phyloP scores from a whole-genome alignment of 2,113 vertebrate genomes.

The Anhinga rufa region DNA sequence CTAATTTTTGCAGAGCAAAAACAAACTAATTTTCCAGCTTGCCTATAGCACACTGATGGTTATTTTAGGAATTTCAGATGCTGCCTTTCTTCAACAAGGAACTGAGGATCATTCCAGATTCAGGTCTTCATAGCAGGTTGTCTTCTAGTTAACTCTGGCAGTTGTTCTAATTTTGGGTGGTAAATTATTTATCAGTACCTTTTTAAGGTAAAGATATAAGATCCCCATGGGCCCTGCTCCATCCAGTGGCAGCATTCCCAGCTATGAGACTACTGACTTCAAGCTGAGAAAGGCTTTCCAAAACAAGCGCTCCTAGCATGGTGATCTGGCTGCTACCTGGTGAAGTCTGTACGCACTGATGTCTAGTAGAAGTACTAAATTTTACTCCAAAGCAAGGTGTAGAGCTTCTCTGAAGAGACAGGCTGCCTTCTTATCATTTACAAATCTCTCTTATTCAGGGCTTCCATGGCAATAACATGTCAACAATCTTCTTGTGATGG shows the following conservation, averaged over 20 bases:
- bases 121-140: neutral
- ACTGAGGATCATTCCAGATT: neutral
- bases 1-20: neutral
- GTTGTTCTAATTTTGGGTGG: neutral
- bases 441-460: neutral
- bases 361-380: neutral
- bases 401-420: neutral
- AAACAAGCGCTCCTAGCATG: neutral
- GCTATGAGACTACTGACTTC: neutral
- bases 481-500: neutral
- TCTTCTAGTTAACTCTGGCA: neutral
- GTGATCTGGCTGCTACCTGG: neutral
- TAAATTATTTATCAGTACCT: neutral
- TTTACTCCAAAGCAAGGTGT: neutral
- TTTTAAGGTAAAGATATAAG: neutral
- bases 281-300: neutral
- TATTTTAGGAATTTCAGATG: neutral
- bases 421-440: neutral
- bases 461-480: neutral
- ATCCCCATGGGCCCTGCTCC: neutral
- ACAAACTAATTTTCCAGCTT: conserved; percentile 13
- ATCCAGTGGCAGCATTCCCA: neutral
- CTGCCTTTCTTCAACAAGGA: neutral
- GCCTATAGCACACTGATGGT: neutral
- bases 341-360: neutral